These are phyloP conservation scores for Hycleus phaleratus DNA, from an alignment of 1,140 invertebrate species.

Conservation along the genomic window DNA sequence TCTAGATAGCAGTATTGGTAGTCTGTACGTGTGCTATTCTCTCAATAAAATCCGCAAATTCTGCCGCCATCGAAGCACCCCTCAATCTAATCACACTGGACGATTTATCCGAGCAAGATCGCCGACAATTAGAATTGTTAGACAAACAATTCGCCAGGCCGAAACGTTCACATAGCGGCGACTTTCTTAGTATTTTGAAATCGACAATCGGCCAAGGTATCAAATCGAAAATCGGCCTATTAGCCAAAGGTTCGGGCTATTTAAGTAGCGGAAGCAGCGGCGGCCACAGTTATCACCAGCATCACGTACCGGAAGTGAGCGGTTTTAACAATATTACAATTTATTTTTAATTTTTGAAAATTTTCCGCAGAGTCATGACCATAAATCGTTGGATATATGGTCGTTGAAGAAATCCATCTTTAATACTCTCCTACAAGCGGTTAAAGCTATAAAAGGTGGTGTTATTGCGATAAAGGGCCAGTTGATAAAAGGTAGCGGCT, in stretches of 20 bases:
- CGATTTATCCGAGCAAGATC: slow-evolving; percentile 22
- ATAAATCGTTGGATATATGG: slow-evolving; percentile 61
- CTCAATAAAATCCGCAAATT: slow-evolving; percentile 10
- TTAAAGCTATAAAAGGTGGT: slow-evolving; percentile 77
- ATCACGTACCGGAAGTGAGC: slow-evolving; percentile 40
- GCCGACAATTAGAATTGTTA: slow-evolving; percentile 21
- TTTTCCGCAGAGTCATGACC: slow-evolving; percentile 40
- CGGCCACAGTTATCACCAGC: slow-evolving; percentile 41
- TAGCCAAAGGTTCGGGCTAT: slow-evolving; percentile 46
- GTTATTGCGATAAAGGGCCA: slow-evolving; percentile 76
- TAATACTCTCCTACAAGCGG: slow-evolving; percentile 69
- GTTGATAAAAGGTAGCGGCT: slow-evolving; percentile 73
- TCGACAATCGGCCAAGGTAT: slow-evolving; percentile 45
- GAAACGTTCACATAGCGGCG: slow-evolving; percentile 26
- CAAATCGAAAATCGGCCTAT: slow-evolving; percentile 48
- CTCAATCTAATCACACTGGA: slow-evolving; percentile 21
- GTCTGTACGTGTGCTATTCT: slow-evolving; percentile 13
- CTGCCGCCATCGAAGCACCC: slow-evolving; percentile 22
- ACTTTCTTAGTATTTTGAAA: slow-evolving; percentile 42
- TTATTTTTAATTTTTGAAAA: slow-evolving; percentile 4
- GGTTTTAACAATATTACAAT: background rate
- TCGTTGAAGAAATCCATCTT: slow-evolving; percentile 72
- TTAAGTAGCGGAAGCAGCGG: slow-evolving; percentile 47
- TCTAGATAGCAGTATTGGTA: slow-evolving; percentile 22
- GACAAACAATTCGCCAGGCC: slow-evolving; percentile 16